Conservation (phyloP, 1,140 invertebrate genomes). For the Eulimnadia texana region DNA sequence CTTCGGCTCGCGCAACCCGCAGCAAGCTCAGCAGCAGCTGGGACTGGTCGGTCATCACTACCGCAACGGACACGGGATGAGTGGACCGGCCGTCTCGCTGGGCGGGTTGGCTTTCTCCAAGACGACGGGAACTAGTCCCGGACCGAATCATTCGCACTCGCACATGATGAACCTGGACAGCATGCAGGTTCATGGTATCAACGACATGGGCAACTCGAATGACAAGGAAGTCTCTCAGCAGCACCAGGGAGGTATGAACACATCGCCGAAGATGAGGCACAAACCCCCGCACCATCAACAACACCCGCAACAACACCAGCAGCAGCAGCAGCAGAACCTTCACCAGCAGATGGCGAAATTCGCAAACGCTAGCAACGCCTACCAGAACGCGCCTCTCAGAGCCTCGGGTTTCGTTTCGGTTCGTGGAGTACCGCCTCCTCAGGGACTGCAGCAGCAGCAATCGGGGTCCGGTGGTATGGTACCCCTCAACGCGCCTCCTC, state of each 20-base stretch:
- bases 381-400: neutral
- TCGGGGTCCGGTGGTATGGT: neutral
- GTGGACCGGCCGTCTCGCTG: neutral
- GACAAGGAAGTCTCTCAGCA: constrained; percentile 4
- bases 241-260: neutral
- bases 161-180: no score
- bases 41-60: neutral
- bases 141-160: neutral
- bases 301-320: neutral
- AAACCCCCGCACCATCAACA: constrained; percentile 1
- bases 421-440: constrained; percentile 13
- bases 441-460: neutral
- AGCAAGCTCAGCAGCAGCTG: neutral
- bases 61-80: constrained; percentile 1
- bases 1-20: constrained; percentile 24
- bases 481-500: constrained; percentile 1
- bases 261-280: constrained; percentile 2
- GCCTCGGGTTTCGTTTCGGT: constrained; percentile 2
- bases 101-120: neutral
- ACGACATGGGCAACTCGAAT: neutral
- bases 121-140: neutral
- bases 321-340: constrained; percentile 2
- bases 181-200: neutral
- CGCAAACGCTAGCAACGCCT: neutral
- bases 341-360: constrained; percentile 3